phyloP scores from a whole-genome alignment of 2,888 invertebrate genomes.

The Clostera curtula region DNA sequence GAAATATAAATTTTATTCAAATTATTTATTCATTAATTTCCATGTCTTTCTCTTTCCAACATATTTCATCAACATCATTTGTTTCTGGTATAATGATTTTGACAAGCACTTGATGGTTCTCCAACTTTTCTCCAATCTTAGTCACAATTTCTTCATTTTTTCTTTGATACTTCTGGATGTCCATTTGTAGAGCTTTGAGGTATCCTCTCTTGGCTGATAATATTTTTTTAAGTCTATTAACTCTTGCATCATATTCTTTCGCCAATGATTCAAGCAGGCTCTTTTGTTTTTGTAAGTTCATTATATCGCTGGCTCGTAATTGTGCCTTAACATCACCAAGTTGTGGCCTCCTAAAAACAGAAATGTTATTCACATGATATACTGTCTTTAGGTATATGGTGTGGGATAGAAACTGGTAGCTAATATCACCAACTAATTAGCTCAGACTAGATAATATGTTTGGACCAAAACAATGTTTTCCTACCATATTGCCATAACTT shows the following conservation, averaged over 20 bases:
- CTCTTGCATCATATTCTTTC: conserved; percentile 56
- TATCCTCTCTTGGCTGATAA: conserved; percentile 57
- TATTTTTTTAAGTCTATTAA: conserved; percentile 47
- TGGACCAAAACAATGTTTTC: too few species aligned
- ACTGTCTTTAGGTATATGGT: too few species aligned
- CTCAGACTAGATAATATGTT: too few species aligned
- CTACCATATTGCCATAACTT: too few species aligned
- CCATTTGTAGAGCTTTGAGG: conserved; percentile 56
- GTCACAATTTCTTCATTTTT: conserved; percentile 52
- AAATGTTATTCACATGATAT: too few species aligned
- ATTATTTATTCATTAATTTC: conserved; percentile 34
- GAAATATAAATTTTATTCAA: conserved; percentile 73
- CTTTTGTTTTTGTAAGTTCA: conserved; percentile 55
- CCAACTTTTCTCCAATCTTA: conserved; percentile 45
- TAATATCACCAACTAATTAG: too few species aligned
- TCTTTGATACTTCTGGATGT: conserved; percentile 60
- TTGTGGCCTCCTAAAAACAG: conserved; percentile 53
- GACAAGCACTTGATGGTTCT: conserved; percentile 39
- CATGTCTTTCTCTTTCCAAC: conserved; percentile 43
- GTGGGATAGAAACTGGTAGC: too few species aligned
- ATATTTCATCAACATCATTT: conserved; percentile 32
- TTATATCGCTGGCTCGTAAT: conserved; percentile 49
- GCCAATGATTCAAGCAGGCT: conserved; percentile 45
- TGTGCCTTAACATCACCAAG: conserved; percentile 53
- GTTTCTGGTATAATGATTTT: conserved; percentile 27